Evolutionary conservation across 2,797 vertebrate species (phyloP).

Genomic region (Sebastiscus tertius): DNA sequence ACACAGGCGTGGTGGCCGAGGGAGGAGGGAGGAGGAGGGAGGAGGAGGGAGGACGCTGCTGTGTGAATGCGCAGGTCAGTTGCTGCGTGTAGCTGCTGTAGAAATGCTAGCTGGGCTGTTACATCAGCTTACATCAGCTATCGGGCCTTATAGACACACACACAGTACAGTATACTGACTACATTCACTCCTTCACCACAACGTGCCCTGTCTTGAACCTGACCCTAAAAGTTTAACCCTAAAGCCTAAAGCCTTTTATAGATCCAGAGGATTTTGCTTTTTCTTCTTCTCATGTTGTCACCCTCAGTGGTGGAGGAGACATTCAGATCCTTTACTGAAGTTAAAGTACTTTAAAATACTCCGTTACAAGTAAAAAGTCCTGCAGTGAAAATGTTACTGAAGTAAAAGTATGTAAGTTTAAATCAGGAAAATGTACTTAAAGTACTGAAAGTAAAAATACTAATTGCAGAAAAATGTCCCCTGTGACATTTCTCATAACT

Average conservation of each 20-base stretch:
- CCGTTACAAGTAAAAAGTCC: neutral
- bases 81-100: constrained; percentile 70
- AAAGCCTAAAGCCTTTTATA: neutral
- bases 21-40: neutral
- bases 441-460: neutral
- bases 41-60: constrained; percentile 21
- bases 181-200: neutral
- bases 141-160: constrained; percentile 23
- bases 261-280: neutral
- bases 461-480: neutral
- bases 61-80: constrained; percentile 65
- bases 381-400: neutral
- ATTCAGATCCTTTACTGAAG: neutral
- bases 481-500: neutral
- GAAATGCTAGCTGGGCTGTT: constrained; percentile 73
- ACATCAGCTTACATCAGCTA: constrained; percentile 68
- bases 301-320: neutral
- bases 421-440: neutral
- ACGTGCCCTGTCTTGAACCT: neutral
- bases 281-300: neutral
- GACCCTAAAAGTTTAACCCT: neutral
- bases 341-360: neutral
- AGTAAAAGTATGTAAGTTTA: no score
- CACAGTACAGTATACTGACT: neutral
- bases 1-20: constrained; percentile 70